phyloP scores from a whole-genome alignment of 2,888 invertebrate genomes.

The Ceratothoa steindachneri region DNA sequence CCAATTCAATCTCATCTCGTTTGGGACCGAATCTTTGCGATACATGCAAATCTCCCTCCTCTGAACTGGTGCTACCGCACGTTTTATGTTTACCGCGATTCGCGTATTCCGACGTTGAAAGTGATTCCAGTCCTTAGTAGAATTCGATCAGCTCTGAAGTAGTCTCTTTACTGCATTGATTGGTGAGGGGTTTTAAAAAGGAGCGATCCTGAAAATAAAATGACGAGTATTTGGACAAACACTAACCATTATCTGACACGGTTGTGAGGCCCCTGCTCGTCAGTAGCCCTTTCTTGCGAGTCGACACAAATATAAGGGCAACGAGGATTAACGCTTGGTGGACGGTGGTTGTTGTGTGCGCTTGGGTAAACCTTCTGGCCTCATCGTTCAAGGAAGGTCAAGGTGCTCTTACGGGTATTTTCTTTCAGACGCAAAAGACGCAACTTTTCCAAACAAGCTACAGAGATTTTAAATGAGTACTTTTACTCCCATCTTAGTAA shows the following conservation, averaged over 20 bases:
- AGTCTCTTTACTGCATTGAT: constrained; percentile 3
- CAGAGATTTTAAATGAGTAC: constrained; percentile 98
- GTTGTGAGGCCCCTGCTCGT: background rate
- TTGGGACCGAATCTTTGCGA: too few relatives aligned
- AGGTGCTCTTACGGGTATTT: constrained; percentile 42
- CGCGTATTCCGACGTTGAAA: too few relatives aligned
- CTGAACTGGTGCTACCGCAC: too few relatives aligned
- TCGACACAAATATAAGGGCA: background rate
- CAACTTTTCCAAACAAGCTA: constrained; percentile 77
- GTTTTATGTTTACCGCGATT: too few relatives aligned
- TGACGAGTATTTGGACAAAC: background rate
- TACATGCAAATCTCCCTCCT: too few relatives aligned
- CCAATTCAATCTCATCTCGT: too few relatives aligned
- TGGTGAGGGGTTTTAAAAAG: constrained; percentile 2
- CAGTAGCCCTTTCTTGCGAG: background rate
- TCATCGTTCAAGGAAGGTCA: constrained; percentile 5
- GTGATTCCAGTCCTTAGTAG: too few relatives aligned
- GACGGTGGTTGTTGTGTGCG: constrained; percentile 4
- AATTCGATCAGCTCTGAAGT: constrained; percentile 4
- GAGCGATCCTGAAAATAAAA: background rate
- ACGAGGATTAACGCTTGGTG: constrained; percentile 7
- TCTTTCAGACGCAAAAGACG: constrained; percentile 48
- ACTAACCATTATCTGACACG: background rate
- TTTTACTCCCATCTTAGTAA: constrained; percentile 99
- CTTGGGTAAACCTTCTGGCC: constrained; percentile 8